These are phyloP conservation scores for Phorcus lineatus DNA, from an alignment of 2,888 invertebrate genomes.

Conservation along the genomic window DNA sequence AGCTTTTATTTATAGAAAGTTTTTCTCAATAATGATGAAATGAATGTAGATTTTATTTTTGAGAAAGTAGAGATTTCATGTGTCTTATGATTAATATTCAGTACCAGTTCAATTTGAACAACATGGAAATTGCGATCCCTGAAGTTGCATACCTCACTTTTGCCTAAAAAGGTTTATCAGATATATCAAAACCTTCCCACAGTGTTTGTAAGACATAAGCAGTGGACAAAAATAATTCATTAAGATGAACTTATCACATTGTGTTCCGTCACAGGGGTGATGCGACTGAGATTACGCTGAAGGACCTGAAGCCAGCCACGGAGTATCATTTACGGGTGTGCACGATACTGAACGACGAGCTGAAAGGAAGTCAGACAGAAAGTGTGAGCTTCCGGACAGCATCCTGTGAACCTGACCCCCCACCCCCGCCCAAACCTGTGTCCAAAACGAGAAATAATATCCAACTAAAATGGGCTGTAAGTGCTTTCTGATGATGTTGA, in stretches of 20 bases:
- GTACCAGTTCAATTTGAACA: too few relatives aligned
- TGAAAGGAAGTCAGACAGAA: constrained; percentile 86
- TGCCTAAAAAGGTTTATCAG: too few relatives aligned
- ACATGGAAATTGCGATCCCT: too few relatives aligned
- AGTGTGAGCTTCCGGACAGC: constrained; percentile 88
- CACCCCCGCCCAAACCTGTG: constrained; percentile 83
- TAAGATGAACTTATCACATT: background rate
- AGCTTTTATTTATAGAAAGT: too few relatives aligned
- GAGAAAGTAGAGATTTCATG: too few relatives aligned
- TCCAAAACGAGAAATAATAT: constrained; percentile 83
- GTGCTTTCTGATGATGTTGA: constrained; percentile 43
- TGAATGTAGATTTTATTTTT: too few relatives aligned
- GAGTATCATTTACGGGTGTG: constrained; percentile 86
- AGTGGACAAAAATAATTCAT: too few relatives aligned
- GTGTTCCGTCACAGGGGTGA: constrained; percentile 68
- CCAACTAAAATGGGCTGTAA: constrained; percentile 76
- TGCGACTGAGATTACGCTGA: constrained; percentile 79
- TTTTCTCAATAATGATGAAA: too few relatives aligned
- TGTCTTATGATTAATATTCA: too few relatives aligned
- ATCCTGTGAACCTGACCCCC: constrained; percentile 86
- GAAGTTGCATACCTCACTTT: too few relatives aligned
- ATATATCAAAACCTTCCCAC: too few relatives aligned
- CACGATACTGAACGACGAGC: constrained; percentile 83
- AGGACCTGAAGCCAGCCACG: constrained; percentile 90
- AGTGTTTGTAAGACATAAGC: too few relatives aligned